phyloP scores from a whole-genome alignment of 2,113 vertebrate genomes.

The Caloenas nicobarica region DNA sequence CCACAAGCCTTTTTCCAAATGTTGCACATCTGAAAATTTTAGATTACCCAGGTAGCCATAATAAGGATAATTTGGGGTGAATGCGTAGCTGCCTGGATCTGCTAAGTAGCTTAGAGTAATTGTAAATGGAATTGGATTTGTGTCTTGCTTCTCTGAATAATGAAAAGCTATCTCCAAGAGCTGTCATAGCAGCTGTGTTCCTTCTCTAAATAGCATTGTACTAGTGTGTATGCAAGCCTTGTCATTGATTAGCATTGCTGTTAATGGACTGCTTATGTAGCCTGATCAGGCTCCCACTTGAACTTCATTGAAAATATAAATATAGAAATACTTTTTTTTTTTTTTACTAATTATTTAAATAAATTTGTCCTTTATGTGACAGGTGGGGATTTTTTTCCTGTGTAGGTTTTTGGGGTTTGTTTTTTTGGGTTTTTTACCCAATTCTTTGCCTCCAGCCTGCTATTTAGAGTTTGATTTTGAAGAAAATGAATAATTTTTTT shows the following conservation, averaged over 20 bases:
- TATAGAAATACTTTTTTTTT: neutral
- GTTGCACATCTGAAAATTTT: neutral
- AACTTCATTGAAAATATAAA: neutral
- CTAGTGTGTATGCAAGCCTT: neutral
- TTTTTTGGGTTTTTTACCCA: neutral
- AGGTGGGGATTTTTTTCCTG: neutral
- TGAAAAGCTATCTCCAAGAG: neutral
- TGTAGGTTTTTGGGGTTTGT: too few relatives aligned
- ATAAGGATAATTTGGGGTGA: neutral
- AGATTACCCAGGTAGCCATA: neutral
- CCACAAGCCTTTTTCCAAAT: neutral
- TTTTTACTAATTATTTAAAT: too few relatives aligned
- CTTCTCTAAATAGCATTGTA: neutral
- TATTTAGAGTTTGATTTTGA: neutral
- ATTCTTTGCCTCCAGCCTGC: neutral
- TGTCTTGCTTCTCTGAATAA: neutral
- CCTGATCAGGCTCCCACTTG: neutral
- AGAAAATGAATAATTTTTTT: neutral
- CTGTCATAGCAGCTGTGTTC: neutral
- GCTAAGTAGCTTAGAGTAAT: neutral
- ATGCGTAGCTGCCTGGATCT: neutral
- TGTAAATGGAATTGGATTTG: neutral
- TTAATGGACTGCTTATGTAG: neutral
- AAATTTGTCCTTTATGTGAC: neutral
- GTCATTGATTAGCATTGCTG: neutral